Evolutionary conservation across 2,113 vertebrate genomes (phyloP), one percentile per base, ranked within the genome.

Genomic region (Salvelinus fontinalis): DNA sequence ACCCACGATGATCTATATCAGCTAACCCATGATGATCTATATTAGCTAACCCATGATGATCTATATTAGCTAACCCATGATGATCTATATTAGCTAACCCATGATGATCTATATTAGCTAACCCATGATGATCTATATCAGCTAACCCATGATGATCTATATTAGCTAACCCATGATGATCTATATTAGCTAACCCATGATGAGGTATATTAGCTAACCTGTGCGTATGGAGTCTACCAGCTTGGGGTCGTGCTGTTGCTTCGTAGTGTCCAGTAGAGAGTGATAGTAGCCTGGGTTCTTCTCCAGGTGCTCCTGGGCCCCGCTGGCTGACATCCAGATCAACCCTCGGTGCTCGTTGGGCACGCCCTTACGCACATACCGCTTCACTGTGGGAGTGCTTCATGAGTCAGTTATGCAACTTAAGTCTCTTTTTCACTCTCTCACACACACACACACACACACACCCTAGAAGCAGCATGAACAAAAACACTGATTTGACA

Each of bases 331-430:
- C 97, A 99, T 97, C 98, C 98, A 99, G 77, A 97, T 90, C 16
- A 93, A 84, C 5, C 95, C 86, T 3, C 98, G 93, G 83, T 97
- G 95, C 85, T 98, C 96, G 51, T 93, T 95, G 0, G 97, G 98
- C 77, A 99, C 84, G 6, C 98, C 97, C 82, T 99, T 99, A 24
- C 98, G 95, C 48, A 99, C 93, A 0, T 97, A 99, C 70, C 98
- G 96, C 84, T 99, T 99, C 83, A 99, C 98, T 99, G 91, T 44
- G 76, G 27, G 49, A 72, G 60, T 8, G 60, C 39, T 44, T 11
- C 39, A 44, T 3, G 9, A 44, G 39, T 44, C 39, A 44, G 39
- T 11, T 9, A 44, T 39, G 9, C 39, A 39, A 39, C 39, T 39
- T 39, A 39, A 39, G 8, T 44, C 39, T 44, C 9, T 11, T 9